Percentiles rank a stretch among this genome's conserved stretches.
Evolutionary conservation across 2,797 vertebrate species (phyloP).

Genomic region (Enteromius thamalakanensis): DNA sequence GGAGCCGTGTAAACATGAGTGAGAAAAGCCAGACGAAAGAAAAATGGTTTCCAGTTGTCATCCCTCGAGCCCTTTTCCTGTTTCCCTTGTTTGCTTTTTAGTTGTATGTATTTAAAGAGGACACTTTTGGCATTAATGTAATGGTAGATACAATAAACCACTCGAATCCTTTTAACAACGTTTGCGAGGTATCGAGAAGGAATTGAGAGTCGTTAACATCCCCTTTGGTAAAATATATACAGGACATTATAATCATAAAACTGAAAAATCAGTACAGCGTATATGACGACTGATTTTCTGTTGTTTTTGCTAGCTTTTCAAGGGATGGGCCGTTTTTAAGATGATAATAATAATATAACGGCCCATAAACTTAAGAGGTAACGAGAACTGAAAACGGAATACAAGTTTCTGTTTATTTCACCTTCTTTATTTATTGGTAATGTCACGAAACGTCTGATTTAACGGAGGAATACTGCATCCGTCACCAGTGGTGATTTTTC

Average conservation of each 20-base stretch:
- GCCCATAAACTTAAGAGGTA: not conserved
- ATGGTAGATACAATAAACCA: constrained; percentile 23
- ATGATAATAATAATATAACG: not conserved
- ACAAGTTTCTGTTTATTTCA: constrained; percentile 20
- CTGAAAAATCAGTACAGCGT: not conserved
- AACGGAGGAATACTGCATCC: not conserved
- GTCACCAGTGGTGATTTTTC: not conserved
- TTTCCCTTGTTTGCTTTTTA: constrained; percentile 77
- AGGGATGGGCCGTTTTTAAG: not conserved
- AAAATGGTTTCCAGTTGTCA: constrained; percentile 66
- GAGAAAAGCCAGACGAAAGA: constrained; percentile 68
- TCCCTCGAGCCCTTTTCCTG: constrained; percentile 76
- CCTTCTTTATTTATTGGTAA: not conserved
- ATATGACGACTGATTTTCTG: not conserved
- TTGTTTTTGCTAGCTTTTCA: not conserved
- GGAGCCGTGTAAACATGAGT: constrained; percentile 61
- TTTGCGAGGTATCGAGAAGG: constrained; percentile 1
- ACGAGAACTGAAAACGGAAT: not conserved
- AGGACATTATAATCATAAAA: not conserved
- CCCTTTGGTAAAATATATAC: not conserved
- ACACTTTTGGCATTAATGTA: constrained; percentile 67
- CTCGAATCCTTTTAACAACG: not conserved
- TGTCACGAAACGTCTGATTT: not conserved
- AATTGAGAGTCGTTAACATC: constrained; percentile 16
- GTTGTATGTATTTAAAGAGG: constrained; percentile 71